Percentiles rank a stretch among this genome's conserved stretches.
Conservation (phyloP, 2,888 invertebrate genomes). For the Amorpha juglandis region DNA sequence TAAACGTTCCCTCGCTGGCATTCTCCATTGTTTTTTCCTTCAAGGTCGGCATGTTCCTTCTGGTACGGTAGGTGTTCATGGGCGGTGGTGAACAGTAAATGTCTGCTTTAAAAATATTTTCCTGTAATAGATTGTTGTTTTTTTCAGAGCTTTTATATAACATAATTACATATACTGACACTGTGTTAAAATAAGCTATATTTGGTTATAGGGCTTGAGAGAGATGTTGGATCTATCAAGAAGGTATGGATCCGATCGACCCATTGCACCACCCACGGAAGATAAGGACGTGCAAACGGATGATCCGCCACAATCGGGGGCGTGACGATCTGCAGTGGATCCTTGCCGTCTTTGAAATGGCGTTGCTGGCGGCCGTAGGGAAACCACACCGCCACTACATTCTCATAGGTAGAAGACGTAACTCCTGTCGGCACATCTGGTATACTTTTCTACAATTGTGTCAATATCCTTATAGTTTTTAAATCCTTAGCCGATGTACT, state of each 20-base stretch:
- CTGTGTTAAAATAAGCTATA: background rate
- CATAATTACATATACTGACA: background rate
- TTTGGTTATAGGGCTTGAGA: slow-evolving; percentile 87
- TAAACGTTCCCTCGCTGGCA: too few relatives aligned
- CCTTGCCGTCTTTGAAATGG: slow-evolving; percentile 57
- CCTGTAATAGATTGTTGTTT: too few relatives aligned
- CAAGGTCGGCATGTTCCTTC: too few relatives aligned
- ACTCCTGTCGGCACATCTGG: slow-evolving; percentile 54
- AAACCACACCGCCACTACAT: slow-evolving; percentile 37
- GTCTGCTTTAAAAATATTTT: too few relatives aligned
- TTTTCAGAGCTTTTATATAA: too few relatives aligned
- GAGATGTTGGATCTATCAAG: slow-evolving; percentile 93
- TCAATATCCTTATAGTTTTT: slow-evolving; percentile 21
- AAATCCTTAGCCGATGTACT: slow-evolving; percentile 26
- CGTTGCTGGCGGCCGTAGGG: slow-evolving; percentile 35
- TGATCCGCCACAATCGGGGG: slow-evolving; percentile 65
- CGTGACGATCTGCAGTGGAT: slow-evolving; percentile 71
- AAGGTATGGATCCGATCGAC: slow-evolving; percentile 87
- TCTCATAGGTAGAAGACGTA: slow-evolving; percentile 48
- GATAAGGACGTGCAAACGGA: slow-evolving; percentile 92
- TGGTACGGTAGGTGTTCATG: too few relatives aligned
- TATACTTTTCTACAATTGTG: slow-evolving; percentile 20
- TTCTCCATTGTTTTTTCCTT: too few relatives aligned
- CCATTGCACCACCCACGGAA: slow-evolving; percentile 83
- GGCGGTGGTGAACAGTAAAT: too few relatives aligned